Evolutionary conservation across 1,140 invertebrate genomes (phyloP), one percentile per base, ranked within the genome.

Genomic region (Pantala flavescens): DNA sequence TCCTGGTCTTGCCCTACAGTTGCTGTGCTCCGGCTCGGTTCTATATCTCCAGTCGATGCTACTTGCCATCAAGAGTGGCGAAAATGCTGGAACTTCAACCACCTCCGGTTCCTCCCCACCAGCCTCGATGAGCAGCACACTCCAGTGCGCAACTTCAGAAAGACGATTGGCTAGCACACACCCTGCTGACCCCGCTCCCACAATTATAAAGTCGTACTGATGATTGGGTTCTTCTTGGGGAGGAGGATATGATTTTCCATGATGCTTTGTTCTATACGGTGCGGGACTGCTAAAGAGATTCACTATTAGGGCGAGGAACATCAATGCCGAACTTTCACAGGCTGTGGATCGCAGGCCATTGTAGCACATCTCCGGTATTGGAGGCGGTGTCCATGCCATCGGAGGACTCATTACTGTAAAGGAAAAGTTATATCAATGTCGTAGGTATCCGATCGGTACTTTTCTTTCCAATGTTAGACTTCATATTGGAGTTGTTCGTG

Each of bases 61-160:
- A 9, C 87, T 86, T 76, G 80, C 70, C 80, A 85, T 83, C 73
- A 90, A 74, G 14, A 86, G 79, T 24, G 86, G 85, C 0, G 89
- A 87, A 3, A 90, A 83, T 7, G 86, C 86, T 11, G 91, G 90
- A 24, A 91, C 85, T 36, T 87, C 87, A 2, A 89, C 89, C 12
- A 90, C 85, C 28, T 88, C 85, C 2, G 89, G 89, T 80, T 93
- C 91, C 81, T 79, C 78, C 23, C 79, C 80, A 0, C 84, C 84
- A 3, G 89, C 87, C 80, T 90, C 89, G 7, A 90, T 80, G 11
- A 90, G 78, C 16, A 89, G 80, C 1, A 90, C 84, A 72, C 83
- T 83, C 82, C 84, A 84, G 3, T 83, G 78, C 14, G 79, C 79
- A 24, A 84, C 82, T 79, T 87, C 84, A 0, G 82, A 78, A 76